Evolutionary conservation across 2,797 vertebrate species (phyloP).

Genomic region (Anisognathus igniventris): DNA sequence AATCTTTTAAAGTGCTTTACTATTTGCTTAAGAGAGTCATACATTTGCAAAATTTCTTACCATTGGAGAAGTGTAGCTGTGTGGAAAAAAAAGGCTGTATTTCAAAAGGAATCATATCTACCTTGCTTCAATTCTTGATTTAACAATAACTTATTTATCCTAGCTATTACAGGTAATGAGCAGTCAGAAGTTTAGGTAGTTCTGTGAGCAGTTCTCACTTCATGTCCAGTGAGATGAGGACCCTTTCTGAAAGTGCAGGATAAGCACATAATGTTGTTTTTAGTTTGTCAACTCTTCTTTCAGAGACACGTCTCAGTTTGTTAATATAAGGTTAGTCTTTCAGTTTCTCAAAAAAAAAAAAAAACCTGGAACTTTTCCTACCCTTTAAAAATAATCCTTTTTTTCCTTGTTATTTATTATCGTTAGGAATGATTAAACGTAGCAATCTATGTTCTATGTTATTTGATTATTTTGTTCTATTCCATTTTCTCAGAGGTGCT

Average conservation of each 20-base stretch:
- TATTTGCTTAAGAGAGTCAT: not conserved
- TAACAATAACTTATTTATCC: not conserved
- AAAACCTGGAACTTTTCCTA: not conserved
- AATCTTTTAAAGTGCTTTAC: not conserved
- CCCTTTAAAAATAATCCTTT: not conserved
- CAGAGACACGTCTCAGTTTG: not conserved
- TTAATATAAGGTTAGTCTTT: not conserved
- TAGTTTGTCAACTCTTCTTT: not conserved
- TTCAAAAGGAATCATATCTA: not conserved
- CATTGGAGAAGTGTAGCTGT: not conserved
- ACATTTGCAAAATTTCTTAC: not conserved
- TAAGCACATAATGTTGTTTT: not conserved
- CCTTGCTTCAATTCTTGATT: not conserved
- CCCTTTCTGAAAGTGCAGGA: not conserved
- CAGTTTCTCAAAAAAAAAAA: not conserved
- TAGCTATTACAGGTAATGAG: slow-evolving; percentile 28
- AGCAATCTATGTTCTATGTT: not conserved
- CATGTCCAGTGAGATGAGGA: slow-evolving; percentile 21
- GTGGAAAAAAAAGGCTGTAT: not conserved
- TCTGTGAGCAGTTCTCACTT: slow-evolving; percentile 37
- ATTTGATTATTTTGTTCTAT: not conserved
- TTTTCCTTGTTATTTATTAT: not conserved
- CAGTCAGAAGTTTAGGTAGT: slow-evolving; percentile 12
- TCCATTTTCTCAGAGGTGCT: not conserved
- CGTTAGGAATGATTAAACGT: not conserved